These are phyloP conservation scores for Steromphala cineraria DNA, from an alignment of 2,888 invertebrate genomes.

Conservation along the genomic window DNA sequence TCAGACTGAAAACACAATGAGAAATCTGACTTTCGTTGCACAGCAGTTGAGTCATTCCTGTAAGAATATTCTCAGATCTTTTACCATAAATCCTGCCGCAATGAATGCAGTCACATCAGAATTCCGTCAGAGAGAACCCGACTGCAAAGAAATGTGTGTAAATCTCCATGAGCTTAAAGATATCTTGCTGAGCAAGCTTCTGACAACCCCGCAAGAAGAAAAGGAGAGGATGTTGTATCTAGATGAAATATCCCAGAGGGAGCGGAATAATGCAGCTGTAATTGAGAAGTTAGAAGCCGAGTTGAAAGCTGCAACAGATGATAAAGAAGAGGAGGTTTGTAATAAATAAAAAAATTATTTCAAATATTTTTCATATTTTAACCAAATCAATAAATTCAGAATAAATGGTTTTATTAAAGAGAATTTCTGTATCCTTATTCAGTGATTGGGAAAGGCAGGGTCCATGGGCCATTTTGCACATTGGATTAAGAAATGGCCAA, in stretches of 20 bases:
- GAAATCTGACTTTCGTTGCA: conserved; percentile 63
- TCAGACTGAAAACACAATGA: conserved; percentile 62
- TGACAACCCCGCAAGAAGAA: conserved; percentile 74
- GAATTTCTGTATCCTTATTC: too few species aligned
- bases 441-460: too few species aligned
- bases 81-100: conserved; percentile 67
- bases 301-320: conserved; percentile 67
- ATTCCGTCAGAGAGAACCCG: conserved; percentile 36
- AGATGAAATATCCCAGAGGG: conserved; percentile 68
- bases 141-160: conserved; percentile 47
- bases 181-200: conserved; percentile 69
- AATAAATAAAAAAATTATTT: too few species aligned
- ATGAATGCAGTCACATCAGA: conserved; percentile 58
- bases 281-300: conserved; percentile 73
- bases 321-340: conserved; percentile 73
- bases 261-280: conserved; percentile 69
- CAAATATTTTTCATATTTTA: too few species aligned
- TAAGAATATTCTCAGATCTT: conserved; percentile 69
- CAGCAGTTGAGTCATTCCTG: conserved; percentile 69
- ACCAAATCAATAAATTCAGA: too few species aligned
- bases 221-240: conserved; percentile 71
- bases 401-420: too few species aligned
- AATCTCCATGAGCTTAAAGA: conserved; percentile 69
- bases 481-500: too few species aligned
- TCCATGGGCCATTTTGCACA: too few species aligned